Base-by-base conservation (phyloP, 2,888 invertebrate genomes). In the Hecatera dysodea region DNA sequence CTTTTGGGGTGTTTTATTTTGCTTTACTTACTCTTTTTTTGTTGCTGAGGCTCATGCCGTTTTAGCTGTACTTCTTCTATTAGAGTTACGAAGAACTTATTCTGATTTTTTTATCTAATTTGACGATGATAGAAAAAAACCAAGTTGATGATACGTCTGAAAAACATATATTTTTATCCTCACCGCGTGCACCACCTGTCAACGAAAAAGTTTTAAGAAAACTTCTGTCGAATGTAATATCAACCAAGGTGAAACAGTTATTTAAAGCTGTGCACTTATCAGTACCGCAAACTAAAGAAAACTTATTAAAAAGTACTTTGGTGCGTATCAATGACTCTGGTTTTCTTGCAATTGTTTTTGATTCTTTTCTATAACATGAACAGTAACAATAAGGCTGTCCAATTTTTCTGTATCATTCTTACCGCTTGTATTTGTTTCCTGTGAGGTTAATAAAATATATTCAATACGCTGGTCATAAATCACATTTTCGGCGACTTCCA, bases 381-480 rank as follows among this genome's bases (percentile, higher is more conserved):
- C 59, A 59, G 59, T 42, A 59, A 59, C 59, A 59, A 59, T 56
- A 56, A 56, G 56, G 56, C 7, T 56, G 56, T 56, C 56, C 22
- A 56, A 56, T 56, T 56, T 56, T 1, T 56, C 56, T 56, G 42
- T 59, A 44, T 59, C 19, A 59, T 11, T 59, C 2, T 19, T 59
- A 59, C 59, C 44, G 44, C 59, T 59, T 59, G 59, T 59, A 59
- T 44, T 59, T 44, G 42, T 59, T 59, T 44, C 59, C 4, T 44
- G 24, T 59, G 24, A 44, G 19, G 56, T 36, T 17, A 56, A 36
- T 56, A 56, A 56, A 56, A 56, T 56, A 36, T 56, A 56, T 56
- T 56, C 33, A 56, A 56, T 11, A 56, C 17, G 56, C 36, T 56
- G 56, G 56, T 56, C 56, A 56, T 36, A 36, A 56, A 15, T 56